Evolutionary conservation across 2,888 invertebrate genomes (phyloP).

Genomic region (Cheilosia impressa): DNA sequence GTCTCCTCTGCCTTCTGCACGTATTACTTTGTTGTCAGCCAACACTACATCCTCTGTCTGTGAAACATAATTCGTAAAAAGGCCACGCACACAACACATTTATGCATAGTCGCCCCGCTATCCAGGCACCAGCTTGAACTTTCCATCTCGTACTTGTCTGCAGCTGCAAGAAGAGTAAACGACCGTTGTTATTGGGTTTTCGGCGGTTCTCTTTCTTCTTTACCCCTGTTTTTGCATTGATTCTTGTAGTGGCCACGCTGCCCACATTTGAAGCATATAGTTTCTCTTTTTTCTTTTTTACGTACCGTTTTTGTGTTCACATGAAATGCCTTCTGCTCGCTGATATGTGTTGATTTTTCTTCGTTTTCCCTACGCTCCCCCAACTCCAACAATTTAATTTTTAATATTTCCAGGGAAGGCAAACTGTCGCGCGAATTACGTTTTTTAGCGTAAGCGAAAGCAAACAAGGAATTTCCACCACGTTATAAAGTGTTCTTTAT

Average conservation of each 20-base stretch:
- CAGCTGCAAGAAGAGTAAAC: slow-evolving; percentile 43
- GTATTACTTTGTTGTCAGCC: slow-evolving; percentile 42
- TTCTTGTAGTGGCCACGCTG: slow-evolving; percentile 39
- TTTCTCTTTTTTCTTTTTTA: slow-evolving; percentile 42
- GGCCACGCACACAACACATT: slow-evolving; percentile 30
- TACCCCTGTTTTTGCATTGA: slow-evolving; percentile 41
- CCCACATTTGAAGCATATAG: slow-evolving; percentile 39
- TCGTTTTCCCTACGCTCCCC: slow-evolving; percentile 38
- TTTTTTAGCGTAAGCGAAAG: too few relatives aligned
- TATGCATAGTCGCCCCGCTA: slow-evolving; percentile 47
- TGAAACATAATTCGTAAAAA: slow-evolving; percentile 19
- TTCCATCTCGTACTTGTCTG: slow-evolving; percentile 24
- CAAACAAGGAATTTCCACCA: too few relatives aligned
- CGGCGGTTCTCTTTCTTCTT: slow-evolving; percentile 47
- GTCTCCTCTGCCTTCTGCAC: slow-evolving; percentile 43
- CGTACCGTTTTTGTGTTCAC: slow-evolving; percentile 27
- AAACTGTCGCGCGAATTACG: slow-evolving; percentile 44
- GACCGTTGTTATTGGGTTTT: slow-evolving; percentile 38
- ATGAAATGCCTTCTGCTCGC: slow-evolving; percentile 54
- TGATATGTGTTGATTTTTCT: slow-evolving; percentile 26
- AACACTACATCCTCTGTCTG: slow-evolving; percentile 39
- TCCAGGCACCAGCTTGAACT: slow-evolving; percentile 38
- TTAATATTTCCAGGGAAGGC: slow-evolving; percentile 36
- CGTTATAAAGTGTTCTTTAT: too few relatives aligned
- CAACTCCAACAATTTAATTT: slow-evolving; percentile 46